Evolutionary conservation across 1,140 invertebrate genomes (phyloP).

Genomic region (Leptinotarsa defecta): DNA sequence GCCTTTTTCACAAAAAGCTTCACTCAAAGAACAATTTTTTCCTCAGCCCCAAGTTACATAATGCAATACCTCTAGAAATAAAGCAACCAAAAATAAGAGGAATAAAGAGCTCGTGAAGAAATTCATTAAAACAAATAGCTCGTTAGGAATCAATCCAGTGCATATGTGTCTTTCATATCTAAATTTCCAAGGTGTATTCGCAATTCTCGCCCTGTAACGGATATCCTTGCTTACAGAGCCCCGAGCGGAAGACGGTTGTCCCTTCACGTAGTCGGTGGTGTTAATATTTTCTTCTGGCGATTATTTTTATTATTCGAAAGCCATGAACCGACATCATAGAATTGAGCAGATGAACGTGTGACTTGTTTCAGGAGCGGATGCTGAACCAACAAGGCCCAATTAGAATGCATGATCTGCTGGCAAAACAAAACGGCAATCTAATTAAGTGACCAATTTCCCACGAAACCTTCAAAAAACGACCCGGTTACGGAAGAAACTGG

Average conservation of each 20-base stretch:
- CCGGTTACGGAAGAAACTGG: too few relatives aligned
- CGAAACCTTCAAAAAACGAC: background rate
- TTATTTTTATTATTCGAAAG: conserved; percentile 12
- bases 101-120: background rate
- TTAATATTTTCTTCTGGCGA: conserved; percentile 8
- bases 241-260: background rate
- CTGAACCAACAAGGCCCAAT: background rate
- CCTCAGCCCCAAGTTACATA: background rate
- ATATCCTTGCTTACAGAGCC: background rate
- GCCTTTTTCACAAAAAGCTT: too few relatives aligned
- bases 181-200: background rate
- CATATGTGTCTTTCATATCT: background rate
- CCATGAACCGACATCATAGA: background rate
- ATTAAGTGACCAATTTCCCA: conserved; percentile 13
- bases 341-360: conserved; percentile 4
- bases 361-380: conserved; percentile 22
- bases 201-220: conserved; percentile 7
- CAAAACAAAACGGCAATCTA: conserved; percentile 9
- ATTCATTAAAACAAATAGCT: background rate
- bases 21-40: background rate
- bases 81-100: background rate
- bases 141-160: background rate
- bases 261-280: background rate
- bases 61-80: too few relatives aligned
- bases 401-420: conserved; percentile 19